phyloP scores from a whole-genome alignment of 2,888 invertebrate genomes.

The Penaeus monodon region DNA sequence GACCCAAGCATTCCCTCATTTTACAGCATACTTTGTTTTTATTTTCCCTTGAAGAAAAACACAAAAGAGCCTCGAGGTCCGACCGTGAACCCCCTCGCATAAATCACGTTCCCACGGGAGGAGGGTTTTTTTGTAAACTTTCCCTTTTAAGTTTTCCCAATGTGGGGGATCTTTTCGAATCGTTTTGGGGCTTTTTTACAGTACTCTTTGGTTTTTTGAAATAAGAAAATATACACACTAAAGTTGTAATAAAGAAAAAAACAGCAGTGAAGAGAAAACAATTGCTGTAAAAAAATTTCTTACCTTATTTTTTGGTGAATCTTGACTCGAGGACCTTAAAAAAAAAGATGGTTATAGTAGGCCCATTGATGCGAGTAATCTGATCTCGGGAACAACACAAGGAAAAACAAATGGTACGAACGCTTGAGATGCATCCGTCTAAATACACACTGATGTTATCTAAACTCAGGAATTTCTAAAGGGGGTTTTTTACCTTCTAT shows the following conservation, averaged over 20 bases:
- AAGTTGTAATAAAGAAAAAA: conserved; percentile 25
- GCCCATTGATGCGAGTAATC: not conserved
- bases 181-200: no score
- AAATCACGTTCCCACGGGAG: conserved; percentile 78
- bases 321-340: conserved; percentile 70
- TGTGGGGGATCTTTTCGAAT: conserved; percentile 76
- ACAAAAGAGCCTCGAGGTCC: conserved; percentile 39
- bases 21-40: no score
- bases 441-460: no score
- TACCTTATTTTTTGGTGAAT: conserved; percentile 81
- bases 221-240: not conserved
- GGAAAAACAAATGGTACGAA: not conserved
- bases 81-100: conserved; percentile 69
- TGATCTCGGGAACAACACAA: not conserved
- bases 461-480: no score
- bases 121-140: conserved; percentile 78
- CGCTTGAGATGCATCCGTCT: no score
- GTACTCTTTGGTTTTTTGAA: not conserved
- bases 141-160: conserved; percentile 76
- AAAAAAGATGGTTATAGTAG: not conserved
- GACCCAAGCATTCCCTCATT: no score
- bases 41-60: conserved; percentile 2
- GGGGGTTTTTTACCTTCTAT: no score
- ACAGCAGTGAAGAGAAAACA: no score
- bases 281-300: conserved; percentile 31